Base-by-base conservation (phyloP, 2,888 invertebrate species). In the Caenorhabditis sp. region DNA sequence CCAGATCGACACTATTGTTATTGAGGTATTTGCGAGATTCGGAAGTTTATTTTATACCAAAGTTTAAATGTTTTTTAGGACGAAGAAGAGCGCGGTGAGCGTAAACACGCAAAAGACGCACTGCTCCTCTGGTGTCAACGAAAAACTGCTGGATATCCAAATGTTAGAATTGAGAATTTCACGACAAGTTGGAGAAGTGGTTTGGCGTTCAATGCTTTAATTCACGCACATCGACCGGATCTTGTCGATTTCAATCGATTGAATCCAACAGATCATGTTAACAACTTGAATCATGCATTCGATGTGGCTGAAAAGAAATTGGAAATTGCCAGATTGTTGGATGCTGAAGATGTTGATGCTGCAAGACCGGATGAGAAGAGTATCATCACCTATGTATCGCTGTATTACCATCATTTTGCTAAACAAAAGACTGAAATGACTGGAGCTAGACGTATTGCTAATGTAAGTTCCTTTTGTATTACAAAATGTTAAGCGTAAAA, bases 381-480 rank as follows among this genome's bases (percentile, higher is more conserved):
- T 38, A 95, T 99, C 88, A 94, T 99, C 91, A 99, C 97, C 25
- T 99, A 99, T 89, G 96, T 99, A 49, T 97, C 97, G 1, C 95
- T 95, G 20, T 97, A 97, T 90, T 99, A 99, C 90, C 97, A 99
- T 90, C 96, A 97, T 67, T 99, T 99, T 90, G 97, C 97, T 56
- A 92, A 96, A 83, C 96, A 97, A 95, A 97, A 97, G 91, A 95
- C 94, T 88, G 97, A 97, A 88, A 94, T 95, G 90, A 97, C 97
- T 89, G 96, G 96, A 83, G 97, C 97, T 38, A 92, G 95, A 85
- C 92, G 97, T 88, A 97, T 99, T 87, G 97, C 96, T 52, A 99
- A 97, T 90, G 95, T 95, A 89, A 76, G 82, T 59, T 49, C 31
- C 25, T 8, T 57, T 31, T 26, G 14, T n/a, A n/a, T n/a, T n/a